phyloP scores from a whole-genome alignment of 2,888 invertebrate genomes.

The Phaedon cochleariae region DNA sequence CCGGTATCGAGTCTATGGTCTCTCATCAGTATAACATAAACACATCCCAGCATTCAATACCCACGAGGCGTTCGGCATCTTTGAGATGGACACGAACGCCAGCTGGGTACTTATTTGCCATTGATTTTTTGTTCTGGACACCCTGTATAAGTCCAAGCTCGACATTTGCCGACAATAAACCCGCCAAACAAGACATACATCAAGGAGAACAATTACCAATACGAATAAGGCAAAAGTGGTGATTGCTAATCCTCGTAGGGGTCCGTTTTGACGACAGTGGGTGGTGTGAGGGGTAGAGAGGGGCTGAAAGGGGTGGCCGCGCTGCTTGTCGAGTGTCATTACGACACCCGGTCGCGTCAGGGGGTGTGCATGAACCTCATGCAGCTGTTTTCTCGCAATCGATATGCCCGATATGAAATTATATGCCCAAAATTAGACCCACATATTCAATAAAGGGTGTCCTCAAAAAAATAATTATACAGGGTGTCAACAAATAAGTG shows the following conservation, averaged over 20 bases:
- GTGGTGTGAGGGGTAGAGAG: conserved; percentile 28
- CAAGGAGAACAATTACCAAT: conserved; percentile 51
- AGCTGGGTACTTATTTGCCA: too few species aligned
- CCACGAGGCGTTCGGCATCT: too few species aligned
- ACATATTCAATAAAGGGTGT: not conserved
- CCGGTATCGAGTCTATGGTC: too few species aligned
- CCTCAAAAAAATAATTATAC: not conserved
- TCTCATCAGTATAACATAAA: too few species aligned
- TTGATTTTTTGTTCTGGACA: too few species aligned
- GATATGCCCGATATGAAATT: conserved; percentile 39
- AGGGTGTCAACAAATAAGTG: too few species aligned
- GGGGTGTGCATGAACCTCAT: conserved; percentile 50
- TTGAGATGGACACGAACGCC: too few species aligned
- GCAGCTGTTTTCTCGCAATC: conserved; percentile 50
- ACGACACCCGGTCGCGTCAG: conserved; percentile 57
- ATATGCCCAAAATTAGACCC: conserved; percentile 8
- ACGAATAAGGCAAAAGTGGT: conserved; percentile 41
- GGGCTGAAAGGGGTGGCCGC: conserved; percentile 51
- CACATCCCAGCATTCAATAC: too few species aligned
- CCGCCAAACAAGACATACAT: conserved; percentile 50
- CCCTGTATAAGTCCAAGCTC: not conserved
- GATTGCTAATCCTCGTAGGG: conserved; percentile 57
- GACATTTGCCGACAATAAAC: conserved; percentile 23
- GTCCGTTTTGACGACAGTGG: conserved; percentile 46
- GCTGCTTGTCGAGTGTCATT: conserved; percentile 58